A percentile compares a stretch with the other conserved stretches of the same genome.
These are phyloP conservation scores for Lamellibrachia luymesi DNA, from an alignment of 1,140 invertebrate species.

Conservation along the genomic window DNA sequence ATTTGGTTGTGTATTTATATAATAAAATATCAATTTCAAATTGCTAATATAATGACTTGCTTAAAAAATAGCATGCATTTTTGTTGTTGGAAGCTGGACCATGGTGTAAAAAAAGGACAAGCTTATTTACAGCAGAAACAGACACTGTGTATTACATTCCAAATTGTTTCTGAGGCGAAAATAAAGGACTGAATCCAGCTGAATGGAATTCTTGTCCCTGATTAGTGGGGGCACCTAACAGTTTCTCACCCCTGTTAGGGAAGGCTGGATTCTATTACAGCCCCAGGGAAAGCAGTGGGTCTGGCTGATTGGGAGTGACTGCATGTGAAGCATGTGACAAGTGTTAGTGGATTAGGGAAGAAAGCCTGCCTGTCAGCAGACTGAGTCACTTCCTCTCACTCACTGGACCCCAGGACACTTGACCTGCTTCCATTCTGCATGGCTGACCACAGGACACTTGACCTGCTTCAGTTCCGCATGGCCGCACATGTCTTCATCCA, in stretches of 20 bases:
- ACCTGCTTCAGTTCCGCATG: background rate
- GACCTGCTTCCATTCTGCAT: background rate
- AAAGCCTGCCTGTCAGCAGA: background rate
- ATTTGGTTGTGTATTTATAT: too few relatives aligned
- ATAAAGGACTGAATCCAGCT: background rate
- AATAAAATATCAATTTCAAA: background rate
- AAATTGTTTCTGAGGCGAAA: slow-evolving; percentile 7
- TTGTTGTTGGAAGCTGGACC: background rate
- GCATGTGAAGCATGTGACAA: background rate
- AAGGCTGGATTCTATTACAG: background rate
- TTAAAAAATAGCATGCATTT: background rate
- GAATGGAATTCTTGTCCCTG: slow-evolving; percentile 7
- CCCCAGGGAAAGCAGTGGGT: background rate
- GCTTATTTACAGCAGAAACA: slow-evolving; percentile 3
- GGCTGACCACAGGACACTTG: background rate
- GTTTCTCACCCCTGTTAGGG: background rate
- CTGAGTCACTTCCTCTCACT: background rate
- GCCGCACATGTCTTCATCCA: background rate
- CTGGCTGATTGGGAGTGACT: background rate
- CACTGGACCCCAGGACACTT: background rate
- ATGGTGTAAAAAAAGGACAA: background rate
- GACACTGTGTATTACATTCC: slow-evolving; percentile 24
- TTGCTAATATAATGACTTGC: background rate
- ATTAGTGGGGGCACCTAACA: background rate
- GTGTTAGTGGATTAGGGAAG: background rate